phyloP scores from a whole-genome alignment of 1,140 invertebrate species.

The Brachionus koreanus region DNA sequence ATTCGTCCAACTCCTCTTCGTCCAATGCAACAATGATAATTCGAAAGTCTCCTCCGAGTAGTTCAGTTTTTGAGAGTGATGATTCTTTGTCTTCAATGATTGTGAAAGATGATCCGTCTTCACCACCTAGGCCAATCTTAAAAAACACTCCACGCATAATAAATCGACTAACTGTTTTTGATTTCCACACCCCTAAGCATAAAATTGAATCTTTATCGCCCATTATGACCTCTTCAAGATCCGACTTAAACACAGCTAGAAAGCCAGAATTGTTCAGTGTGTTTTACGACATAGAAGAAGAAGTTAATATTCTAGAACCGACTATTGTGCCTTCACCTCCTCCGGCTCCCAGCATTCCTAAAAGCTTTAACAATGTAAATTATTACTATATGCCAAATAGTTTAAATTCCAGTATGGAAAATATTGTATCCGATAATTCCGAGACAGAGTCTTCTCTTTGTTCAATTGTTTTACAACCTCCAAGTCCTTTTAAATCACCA shows the following conservation, averaged over 20 bases:
- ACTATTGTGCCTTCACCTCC: not conserved
- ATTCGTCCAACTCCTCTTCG: conserved; percentile 4
- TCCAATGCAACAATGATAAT: conserved; percentile 17
- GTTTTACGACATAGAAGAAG: conserved; percentile 10
- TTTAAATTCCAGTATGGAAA: not conserved
- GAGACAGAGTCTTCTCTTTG: conserved; percentile 6
- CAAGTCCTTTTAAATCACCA: conserved; percentile 23
- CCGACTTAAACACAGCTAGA: not conserved
- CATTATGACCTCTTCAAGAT: conserved; percentile 21
- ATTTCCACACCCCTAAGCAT: not conserved
- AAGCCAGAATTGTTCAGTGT: not conserved
- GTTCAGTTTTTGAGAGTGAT: not conserved
- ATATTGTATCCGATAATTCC: not conserved
- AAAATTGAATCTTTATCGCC: not conserved
- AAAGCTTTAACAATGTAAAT: conserved; percentile 9
- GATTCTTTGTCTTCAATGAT: conserved; percentile 7
- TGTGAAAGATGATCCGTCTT: not conserved
- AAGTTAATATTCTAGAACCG: not conserved
- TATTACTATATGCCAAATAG: conserved; percentile 8
- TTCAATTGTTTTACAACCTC: not conserved
- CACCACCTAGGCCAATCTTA: not conserved
- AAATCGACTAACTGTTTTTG: not conserved
- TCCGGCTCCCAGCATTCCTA: not conserved
- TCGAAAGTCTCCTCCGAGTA: not conserved
- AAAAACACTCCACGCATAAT: conserved; percentile 9